These are phyloP conservation scores for Charanyca ferruginea DNA, from an alignment of 2,888 invertebrate species.

Conservation along the genomic window DNA sequence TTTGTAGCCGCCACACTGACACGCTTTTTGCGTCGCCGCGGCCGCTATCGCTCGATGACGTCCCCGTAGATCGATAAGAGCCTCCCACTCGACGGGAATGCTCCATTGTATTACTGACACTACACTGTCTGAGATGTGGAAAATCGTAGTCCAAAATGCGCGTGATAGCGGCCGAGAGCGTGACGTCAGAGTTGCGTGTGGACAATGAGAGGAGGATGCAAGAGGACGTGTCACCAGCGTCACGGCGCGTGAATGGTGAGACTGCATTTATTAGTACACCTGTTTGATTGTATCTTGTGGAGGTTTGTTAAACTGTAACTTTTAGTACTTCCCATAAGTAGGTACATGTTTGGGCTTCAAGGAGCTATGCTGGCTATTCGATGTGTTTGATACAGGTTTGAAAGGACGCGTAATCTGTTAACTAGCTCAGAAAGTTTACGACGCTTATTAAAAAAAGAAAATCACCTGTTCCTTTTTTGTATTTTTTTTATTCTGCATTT, in stretches of 20 bases:
- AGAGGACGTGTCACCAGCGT: constrained; percentile 57
- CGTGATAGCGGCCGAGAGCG: constrained; percentile 70
- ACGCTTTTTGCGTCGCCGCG: constrained; percentile 89
- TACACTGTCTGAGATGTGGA: constrained; percentile 88
- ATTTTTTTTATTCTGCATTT: too few species aligned
- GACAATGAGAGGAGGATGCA: constrained; percentile 61
- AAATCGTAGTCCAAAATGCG: constrained; percentile 85
- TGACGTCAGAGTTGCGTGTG: constrained; percentile 71
- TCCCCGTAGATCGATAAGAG: constrained; percentile 90
- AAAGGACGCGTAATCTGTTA: too few species aligned
- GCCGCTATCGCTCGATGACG: constrained; percentile 90
- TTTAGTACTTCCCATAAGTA: neutral
- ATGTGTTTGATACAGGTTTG: too few species aligned
- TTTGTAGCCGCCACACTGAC: constrained; percentile 88
- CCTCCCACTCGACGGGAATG: constrained; percentile 88
- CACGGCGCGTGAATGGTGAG: constrained; percentile 56
- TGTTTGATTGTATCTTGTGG: constrained; percentile 49
- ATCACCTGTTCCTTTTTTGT: too few species aligned
- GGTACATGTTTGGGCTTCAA: neutral
- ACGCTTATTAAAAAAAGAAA: too few species aligned
- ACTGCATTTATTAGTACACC: constrained; percentile 62
- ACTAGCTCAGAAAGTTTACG: too few species aligned
- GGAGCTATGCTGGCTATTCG: too few species aligned
- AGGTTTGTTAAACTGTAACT: constrained; percentile 28
- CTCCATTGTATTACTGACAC: constrained; percentile 89